Evolutionary conservation across 2,888 invertebrate genomes (phyloP), one percentile per base, ranked within the genome.

Genomic region (Dicyrtomina minuta): DNA sequence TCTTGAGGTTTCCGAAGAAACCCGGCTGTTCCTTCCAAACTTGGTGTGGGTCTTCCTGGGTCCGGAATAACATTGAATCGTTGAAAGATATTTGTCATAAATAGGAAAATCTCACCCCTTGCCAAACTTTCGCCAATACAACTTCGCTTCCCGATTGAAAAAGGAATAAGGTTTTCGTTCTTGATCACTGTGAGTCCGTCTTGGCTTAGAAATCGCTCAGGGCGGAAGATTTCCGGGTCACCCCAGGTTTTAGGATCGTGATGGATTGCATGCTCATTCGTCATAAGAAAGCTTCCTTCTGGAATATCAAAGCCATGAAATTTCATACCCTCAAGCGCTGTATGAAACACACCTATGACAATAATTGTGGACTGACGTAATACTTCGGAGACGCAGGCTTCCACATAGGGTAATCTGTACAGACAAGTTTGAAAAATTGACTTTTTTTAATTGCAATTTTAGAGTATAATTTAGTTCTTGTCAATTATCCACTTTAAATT

Each of bases 181-280:
- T 66, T 66, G 8, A 49, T 24, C 15, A 67, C 46, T 2, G 24
- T 39, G 15, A 27, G 55, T 24, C 62, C 68, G 26, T 62, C 68
- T 1, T 66, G 66, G 53, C 73, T 72, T 13, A 76, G 66, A 64
- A 74, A 74, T 17, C 75, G 51, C 26, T 71, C 70, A 12, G 75
- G 75, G 3, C 75, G 68, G 51, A 75, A 75, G 3, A 46, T 62
- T 5, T 73, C 51, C 1, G 76, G 73, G 27, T 76, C 76, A 0
- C 71, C 71, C 73, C 73, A 75, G 44, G 65, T 66, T 46, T 65
- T 64, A 26, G 69, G 58, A 39, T 73, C 72, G 20, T 27, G 59
- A 44, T 70, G 70, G 1, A 73, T 58, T 1, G 39, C 58, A 22
- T 58, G 39, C 39, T 41, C n/a, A 41, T 58, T 58, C 0, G 58